phyloP scores from a whole-genome alignment of 2,888 invertebrate genomes.

The Microplitis deprimator region DNA sequence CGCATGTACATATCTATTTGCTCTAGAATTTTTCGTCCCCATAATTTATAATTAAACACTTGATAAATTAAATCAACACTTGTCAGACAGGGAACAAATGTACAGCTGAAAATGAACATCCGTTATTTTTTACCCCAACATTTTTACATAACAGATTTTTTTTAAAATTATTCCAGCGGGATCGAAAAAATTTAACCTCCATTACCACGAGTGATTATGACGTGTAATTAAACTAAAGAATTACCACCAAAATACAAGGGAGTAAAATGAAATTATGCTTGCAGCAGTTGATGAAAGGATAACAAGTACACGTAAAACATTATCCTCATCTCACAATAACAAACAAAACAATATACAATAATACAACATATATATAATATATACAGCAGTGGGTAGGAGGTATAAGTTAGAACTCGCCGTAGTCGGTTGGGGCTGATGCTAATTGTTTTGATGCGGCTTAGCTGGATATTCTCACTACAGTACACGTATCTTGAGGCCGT shows the following conservation, averaged over 20 bases:
- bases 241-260: not conserved
- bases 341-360: not conserved
- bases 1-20: not conserved
- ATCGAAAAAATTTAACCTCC: not conserved
- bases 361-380: not conserved
- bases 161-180: not conserved
- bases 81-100: not conserved
- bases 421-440: not conserved
- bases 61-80: not conserved
- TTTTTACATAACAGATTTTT: not conserved
- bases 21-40: not conserved
- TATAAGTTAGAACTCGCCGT: not conserved
- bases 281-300: not conserved
- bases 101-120: not conserved
- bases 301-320: not conserved
- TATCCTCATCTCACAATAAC: not conserved
- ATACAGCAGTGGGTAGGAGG: not conserved
- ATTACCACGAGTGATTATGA: not conserved
- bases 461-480: slow-evolving; percentile 4
- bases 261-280: not conserved
- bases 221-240: not conserved
- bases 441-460: slow-evolving; percentile 19
- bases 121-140: not conserved
- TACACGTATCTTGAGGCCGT: not conserved
- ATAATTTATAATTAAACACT: not conserved